Evolutionary conservation across 2,888 invertebrate genomes (phyloP), one percentile per base, ranked within the genome.

Genomic region (Campoplex nolae): DNA sequence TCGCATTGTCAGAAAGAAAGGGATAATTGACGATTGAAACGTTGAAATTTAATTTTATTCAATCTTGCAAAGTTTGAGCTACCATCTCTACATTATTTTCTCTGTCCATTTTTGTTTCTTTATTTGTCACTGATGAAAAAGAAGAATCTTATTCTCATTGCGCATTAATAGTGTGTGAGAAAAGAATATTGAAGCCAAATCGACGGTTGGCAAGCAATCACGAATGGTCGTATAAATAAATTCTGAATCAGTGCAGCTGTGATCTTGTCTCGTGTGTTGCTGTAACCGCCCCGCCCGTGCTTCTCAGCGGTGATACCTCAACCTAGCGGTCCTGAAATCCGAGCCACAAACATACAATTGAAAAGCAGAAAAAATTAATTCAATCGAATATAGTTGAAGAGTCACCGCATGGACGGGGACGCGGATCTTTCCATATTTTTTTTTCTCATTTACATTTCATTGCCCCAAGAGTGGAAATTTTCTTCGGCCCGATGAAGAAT

Each of bases 161-260:
- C 13, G 73, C 35, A 79, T 88, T 74, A 67, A 71, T 75, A 38
- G 51, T 56, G 56, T 51, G 70, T 67, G 68, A 78, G 73, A 28
- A 86, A 73, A 74, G 73, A 78, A 83, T 84, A 88, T 80, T 84
- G 76, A 88, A 88, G 80, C 84, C 85, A 86, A 83, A 90, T 90
- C 88, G 86, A 89, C 88, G 68, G 91, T 92, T 92, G 92, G 93
- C 93, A 92, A 89, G 89, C 91, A 83, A 83, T 83, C 76, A 89
- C 91, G 91, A 62, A 90, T 91, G 89, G 90, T 90, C 92, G 92
- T 93, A 93, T 93, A 93, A 93, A 93, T 93, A 93, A 93, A 91
- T 92, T 91, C 90, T 92, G 93, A 93, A 91, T 93, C 93, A 92
- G 92, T 92, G 92, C 91, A 91, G 90, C 89, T 90, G 90, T 88